These are phyloP conservation scores for Scartelaos histophorus DNA, from an alignment of 2,113 vertebrate genomes.

Conservation along the genomic window DNA sequence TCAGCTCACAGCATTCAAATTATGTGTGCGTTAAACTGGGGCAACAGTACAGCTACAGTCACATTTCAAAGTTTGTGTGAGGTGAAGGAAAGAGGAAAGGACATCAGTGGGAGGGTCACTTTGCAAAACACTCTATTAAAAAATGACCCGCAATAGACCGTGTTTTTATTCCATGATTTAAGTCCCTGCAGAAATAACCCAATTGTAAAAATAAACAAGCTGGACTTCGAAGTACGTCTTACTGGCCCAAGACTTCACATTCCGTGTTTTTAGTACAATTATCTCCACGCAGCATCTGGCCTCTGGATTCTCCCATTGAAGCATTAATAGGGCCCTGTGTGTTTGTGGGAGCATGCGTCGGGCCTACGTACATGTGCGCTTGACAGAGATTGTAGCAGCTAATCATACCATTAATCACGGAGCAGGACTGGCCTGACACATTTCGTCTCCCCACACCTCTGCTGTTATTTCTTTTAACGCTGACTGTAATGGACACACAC, in stretches of 20 bases:
- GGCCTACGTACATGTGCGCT: constrained; percentile 37
- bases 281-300: constrained; percentile 73
- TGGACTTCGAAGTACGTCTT: constrained; percentile 60
- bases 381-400: constrained; percentile 61
- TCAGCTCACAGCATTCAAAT: constrained; percentile 28
- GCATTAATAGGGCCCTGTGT: constrained; percentile 69
- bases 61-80: constrained; percentile 56
- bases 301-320: constrained; percentile 70
- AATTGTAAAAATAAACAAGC: constrained; percentile 73
- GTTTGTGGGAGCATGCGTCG: constrained; percentile 38
- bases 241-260: constrained; percentile 52
- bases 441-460: constrained; percentile 70
- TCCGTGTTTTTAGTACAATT: constrained; percentile 75
- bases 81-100: constrained; percentile 73
- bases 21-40: constrained; percentile 26
- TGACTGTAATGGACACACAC: constrained; percentile 52
- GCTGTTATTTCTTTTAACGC: constrained; percentile 68
- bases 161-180: constrained; percentile 74
- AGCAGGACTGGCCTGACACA: constrained; percentile 50
- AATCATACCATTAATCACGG: constrained; percentile 75
- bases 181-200: constrained; percentile 69
- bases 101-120: constrained; percentile 72
- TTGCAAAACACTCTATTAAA: constrained; percentile 75
- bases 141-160: constrained; percentile 56
- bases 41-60: constrained; percentile 22